Evolutionary conservation across 2,888 invertebrate species (phyloP).

Genomic region (Yponomeuta sedellus): DNA sequence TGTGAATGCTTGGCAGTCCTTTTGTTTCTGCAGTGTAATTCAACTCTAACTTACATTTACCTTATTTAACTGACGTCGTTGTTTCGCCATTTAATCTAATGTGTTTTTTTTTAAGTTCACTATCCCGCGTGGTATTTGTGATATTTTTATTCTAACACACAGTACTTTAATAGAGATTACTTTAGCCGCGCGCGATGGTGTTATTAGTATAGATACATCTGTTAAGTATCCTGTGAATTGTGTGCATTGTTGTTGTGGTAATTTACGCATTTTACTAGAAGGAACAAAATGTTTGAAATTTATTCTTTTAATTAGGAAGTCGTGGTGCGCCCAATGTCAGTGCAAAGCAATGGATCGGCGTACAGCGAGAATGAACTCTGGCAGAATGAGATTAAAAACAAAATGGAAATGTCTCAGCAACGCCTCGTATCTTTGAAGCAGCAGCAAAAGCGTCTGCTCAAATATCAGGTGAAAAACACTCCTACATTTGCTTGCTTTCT

Average conservation of each 20-base stretch:
- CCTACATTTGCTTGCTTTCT: no score
- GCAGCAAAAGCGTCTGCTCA: constrained; percentile 71
- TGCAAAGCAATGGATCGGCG: constrained; percentile 64
- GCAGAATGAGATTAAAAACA: constrained; percentile 76
- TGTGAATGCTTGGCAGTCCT: background rate
- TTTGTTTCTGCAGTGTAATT: constrained; percentile 7
- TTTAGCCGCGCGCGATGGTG: background rate
- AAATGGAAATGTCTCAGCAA: constrained; percentile 78
- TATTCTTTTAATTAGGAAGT: constrained; percentile 42
- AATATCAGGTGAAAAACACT: constrained; percentile 53
- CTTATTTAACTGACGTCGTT: constrained; percentile 11
- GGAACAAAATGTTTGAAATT: background rate
- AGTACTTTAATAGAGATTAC: background rate
- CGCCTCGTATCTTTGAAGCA: constrained; percentile 76
- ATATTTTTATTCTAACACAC: background rate
- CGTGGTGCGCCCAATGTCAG: constrained; percentile 66
- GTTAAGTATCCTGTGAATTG: background rate
- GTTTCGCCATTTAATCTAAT: constrained; percentile 11
- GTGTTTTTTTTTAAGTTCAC: background rate
- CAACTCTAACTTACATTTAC: constrained; percentile 14
- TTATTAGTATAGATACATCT: no score
- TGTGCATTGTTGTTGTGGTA: constrained; percentile 19
- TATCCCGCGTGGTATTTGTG: background rate
- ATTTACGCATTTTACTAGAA: no score
- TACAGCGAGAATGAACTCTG: constrained; percentile 74